These are phyloP conservation scores for Eufriesea mexicana DNA, from an alignment of 1,140 invertebrate genomes.

Conservation along the genomic window DNA sequence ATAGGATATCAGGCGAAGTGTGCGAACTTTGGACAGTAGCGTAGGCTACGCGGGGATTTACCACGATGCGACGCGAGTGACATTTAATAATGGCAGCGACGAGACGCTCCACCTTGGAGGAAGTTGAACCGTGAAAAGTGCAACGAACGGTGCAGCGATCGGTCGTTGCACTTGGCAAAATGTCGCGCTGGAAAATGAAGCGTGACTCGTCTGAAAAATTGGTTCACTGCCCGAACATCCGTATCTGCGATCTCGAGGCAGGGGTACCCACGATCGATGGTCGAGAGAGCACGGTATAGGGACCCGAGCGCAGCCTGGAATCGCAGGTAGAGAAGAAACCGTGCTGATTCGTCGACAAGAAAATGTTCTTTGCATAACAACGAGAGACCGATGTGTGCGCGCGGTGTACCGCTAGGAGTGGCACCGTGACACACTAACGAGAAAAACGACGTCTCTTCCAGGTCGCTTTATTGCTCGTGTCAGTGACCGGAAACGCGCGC, in stretches of 20 bases:
- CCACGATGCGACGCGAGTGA: not conserved
- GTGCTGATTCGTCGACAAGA: slow-evolving; percentile 47
- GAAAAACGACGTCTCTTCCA: slow-evolving; percentile 43
- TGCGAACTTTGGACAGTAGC: not conserved
- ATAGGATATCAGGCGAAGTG: not conserved
- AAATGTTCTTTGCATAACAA: slow-evolving; percentile 68
- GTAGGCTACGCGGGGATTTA: not conserved
- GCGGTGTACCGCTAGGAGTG: slow-evolving; percentile 65
- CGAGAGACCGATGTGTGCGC: slow-evolving; percentile 26
- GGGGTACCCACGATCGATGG: not conserved
- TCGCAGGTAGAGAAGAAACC: not conserved
- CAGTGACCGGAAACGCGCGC: slow-evolving; percentile 38
- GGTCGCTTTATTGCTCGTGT: slow-evolving; percentile 12
- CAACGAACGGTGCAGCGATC: not conserved
- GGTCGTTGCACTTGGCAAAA: not conserved
- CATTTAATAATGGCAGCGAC: slow-evolving; percentile 27
- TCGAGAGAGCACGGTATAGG: too few relatives aligned
- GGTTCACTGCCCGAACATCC: not conserved
- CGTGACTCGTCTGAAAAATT: not conserved
- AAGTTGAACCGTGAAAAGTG: slow-evolving; percentile 45
- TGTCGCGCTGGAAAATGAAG: not conserved
- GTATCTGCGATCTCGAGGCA: not conserved
- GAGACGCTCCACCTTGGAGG: not conserved
- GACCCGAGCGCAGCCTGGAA: not conserved
- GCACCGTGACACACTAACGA: slow-evolving; percentile 66